A percentile compares a stretch with the other conserved stretches of the same genome.
Conservation (phyloP, 2,797 vertebrate species). For the Sebastes hubbsi region DNA sequence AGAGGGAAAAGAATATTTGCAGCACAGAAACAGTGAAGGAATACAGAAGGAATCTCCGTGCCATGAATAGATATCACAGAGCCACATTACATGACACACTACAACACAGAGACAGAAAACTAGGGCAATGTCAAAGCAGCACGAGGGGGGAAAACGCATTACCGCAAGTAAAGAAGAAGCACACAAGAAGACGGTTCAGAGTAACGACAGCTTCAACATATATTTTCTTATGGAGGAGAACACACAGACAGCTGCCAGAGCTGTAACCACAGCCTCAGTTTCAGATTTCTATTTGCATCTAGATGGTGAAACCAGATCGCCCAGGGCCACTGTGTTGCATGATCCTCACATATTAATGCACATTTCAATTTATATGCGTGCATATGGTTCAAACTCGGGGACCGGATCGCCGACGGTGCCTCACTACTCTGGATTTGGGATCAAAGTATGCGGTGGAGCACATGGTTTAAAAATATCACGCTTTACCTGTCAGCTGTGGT, state of each 20-base stretch:
- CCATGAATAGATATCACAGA: conserved; percentile 38
- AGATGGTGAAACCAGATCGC: neutral
- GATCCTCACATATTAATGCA: conserved; percentile 25
- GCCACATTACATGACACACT: conserved; percentile 33
- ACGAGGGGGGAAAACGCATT: conserved; percentile 19
- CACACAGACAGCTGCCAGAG: conserved; percentile 15
- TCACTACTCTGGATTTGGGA: neutral
- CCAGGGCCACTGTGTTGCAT: neutral
- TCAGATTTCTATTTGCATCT: conserved; percentile 21
- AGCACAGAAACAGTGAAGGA: conserved; percentile 23
- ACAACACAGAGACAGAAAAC: conserved; percentile 55
- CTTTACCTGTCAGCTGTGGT: conserved; percentile 56
- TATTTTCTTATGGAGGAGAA: conserved; percentile 17
- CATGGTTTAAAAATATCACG: conserved; percentile 48
- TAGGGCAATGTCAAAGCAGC: conserved; percentile 65
- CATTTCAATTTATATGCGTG: conserved; percentile 17
- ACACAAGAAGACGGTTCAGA: conserved; percentile 6
- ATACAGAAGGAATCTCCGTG: conserved; percentile 20
- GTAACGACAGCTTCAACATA: conserved; percentile 26
- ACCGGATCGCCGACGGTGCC: neutral
- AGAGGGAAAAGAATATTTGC: conserved; percentile 12
- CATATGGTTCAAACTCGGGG: neutral
- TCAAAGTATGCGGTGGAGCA: conserved; percentile 18
- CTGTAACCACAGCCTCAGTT: conserved; percentile 17
- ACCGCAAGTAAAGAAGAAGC: conserved; percentile 21